A percentile compares a stretch with the other conserved stretches of the same genome.
phyloP scores from a whole-genome alignment of 2,888 invertebrate species.

The Gnatocerus cornutus region DNA sequence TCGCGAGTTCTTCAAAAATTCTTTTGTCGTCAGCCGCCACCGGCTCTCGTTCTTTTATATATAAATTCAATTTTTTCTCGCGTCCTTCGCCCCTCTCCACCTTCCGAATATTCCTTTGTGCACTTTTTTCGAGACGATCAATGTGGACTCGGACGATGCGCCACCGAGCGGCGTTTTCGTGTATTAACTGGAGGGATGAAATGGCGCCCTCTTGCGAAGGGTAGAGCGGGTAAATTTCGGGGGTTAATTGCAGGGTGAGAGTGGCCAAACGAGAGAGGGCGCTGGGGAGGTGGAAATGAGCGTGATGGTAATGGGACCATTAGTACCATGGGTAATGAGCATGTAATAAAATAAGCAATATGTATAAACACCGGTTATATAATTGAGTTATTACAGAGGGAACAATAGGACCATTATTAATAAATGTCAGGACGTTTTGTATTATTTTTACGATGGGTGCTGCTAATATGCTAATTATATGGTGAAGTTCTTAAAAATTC shows the following conservation, averaged over 20 bases:
- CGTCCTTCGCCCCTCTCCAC: constrained; percentile 8
- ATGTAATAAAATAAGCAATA: constrained; percentile 44
- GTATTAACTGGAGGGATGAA: constrained; percentile 51
- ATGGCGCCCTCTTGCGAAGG: constrained; percentile 59
- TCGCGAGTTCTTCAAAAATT: constrained; percentile 67
- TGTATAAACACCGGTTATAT: constrained; percentile 46
- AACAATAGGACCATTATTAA: constrained; percentile 52
- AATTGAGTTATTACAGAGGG: constrained; percentile 50
- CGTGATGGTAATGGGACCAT: constrained; percentile 9
- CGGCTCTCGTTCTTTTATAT: constrained; percentile 26
- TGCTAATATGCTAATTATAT: constrained; percentile 37
- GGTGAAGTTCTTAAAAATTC: constrained; percentile 27
- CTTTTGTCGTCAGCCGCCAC: constrained; percentile 61
- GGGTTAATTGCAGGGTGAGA: constrained; percentile 39
- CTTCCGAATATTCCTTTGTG: constrained; percentile 30
- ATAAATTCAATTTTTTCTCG: constrained; percentile 39
- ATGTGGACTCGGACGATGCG: constrained; percentile 46
- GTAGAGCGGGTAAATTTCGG: constrained; percentile 64
- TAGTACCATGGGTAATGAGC: constrained; percentile 24
- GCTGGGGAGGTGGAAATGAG: constrained; percentile 7
- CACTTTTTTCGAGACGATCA: constrained; percentile 29
- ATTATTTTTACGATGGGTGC: constrained; percentile 21
- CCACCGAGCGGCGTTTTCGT: constrained; percentile 43
- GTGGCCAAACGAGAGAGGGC: constrained; percentile 26
- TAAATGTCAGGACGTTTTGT: constrained; percentile 43